Evolutionary conservation across 2,113 vertebrate species (phyloP), one percentile per base, ranked within the genome.

Genomic region (Poicephalus meyeri): DNA sequence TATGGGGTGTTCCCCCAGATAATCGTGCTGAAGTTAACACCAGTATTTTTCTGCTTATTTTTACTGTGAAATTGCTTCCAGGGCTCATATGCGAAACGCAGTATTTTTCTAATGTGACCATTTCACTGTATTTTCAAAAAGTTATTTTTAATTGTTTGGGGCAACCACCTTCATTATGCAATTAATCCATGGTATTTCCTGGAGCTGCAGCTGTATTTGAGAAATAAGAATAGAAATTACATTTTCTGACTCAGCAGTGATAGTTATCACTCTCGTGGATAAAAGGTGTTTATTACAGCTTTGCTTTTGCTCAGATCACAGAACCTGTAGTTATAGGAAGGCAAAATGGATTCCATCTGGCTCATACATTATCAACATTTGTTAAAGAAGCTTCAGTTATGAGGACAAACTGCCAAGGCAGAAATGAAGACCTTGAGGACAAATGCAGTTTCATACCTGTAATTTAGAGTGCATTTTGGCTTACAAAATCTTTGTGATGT

Each of bases 341-440:
- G 52, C 49, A 93, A 95, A 94, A 92, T 69, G 69, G 56, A 86
- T 88, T 91, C 47, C 33, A 35, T 58, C 56, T 81, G 61, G 64
- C 82, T 92, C 64, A 56, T 68, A 64, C 26, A 41, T 80, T 76
- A 93, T 58, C 60, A 78, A 49, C 65, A 85, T 79, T 52, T 92
- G 47, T 61, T 90, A 76, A 65, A 2, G 15, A 69, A 91, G 49
- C 41, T 84, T 84, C 56, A 76, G 65, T 56, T 46, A 69, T 19
- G 81, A 66, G 60, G 60, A 78, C 42, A 92, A 87, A 66, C 79
- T 93, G 85, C 50, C 21, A 90, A 90, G 58, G 41, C 28, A 89
- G 31, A 94, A 92, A 89, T 61, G 3, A 93, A 80, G 61, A 72
- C 88, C 77, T 94, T 72, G 47, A 93, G 89, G 86, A 95, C 46